These are phyloP conservation scores for Daboia siamensis DNA, from an alignment of 2,113 vertebrate genomes.

Conservation along the genomic window DNA sequence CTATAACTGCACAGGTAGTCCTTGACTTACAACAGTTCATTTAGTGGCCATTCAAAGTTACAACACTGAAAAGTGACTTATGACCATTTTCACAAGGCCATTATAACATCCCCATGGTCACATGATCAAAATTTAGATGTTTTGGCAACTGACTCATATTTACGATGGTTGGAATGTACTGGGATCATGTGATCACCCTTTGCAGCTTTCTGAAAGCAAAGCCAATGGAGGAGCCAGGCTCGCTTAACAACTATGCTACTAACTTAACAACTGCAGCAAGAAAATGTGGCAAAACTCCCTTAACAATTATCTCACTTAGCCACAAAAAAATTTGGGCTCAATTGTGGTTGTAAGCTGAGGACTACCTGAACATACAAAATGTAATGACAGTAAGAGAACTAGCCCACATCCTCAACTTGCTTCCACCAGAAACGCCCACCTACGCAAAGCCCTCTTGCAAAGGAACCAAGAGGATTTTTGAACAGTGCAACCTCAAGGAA, in stretches of 20 bases:
- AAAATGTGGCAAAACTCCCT: not conserved
- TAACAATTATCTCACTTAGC: not conserved
- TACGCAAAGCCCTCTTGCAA: too few relatives aligned
- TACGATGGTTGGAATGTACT: accelerated
- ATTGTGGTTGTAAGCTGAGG: not conserved
- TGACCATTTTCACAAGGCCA: not conserved
- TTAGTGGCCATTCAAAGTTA: not conserved
- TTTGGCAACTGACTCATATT: not conserved
- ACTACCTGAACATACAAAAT: not conserved
- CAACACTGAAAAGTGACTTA: not conserved
- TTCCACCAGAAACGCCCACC: not conserved
- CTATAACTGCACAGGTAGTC: not conserved
- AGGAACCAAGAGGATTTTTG: not conserved
- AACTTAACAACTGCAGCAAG: not conserved
- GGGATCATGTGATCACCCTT: not conserved
- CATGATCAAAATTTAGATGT: not conserved
- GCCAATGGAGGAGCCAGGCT: not conserved
- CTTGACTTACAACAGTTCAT: not conserved
- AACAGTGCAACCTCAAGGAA: not conserved
- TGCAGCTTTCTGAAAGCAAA: not conserved
- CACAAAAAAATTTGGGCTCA: not conserved
- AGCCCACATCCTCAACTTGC: too few relatives aligned
- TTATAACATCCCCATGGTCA: not conserved
- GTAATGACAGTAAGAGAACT: not conserved
- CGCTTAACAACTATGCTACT: too few relatives aligned